A percentile compares a stretch with the other conserved stretches of the same genome.
phyloP scores from a whole-genome alignment of 1,140 invertebrate species.

The Caenorhabditis brenneri region DNA sequence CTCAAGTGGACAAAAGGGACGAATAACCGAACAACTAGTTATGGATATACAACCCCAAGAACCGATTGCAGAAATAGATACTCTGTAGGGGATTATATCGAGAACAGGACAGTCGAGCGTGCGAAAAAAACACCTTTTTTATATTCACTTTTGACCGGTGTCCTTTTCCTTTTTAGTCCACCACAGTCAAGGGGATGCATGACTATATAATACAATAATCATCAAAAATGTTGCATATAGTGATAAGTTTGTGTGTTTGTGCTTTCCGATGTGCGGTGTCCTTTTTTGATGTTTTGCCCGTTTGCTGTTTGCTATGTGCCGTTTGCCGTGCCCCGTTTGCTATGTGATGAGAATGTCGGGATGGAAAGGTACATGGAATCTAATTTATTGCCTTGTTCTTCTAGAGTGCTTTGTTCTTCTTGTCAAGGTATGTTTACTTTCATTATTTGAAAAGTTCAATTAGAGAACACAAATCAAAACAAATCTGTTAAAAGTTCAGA shows the following conservation, averaged over 20 bases:
- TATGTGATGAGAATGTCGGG: background rate
- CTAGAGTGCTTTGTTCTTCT: no score
- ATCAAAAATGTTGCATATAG: constrained; percentile 1
- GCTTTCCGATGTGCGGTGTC: background rate
- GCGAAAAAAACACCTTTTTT: no score
- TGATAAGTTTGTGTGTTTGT: constrained; percentile 28
- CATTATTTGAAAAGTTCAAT: no score
- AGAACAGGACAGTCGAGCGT: background rate
- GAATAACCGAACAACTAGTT: no score
- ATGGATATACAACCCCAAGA: background rate
- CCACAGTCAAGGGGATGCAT: background rate
- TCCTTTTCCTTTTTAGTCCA: background rate
- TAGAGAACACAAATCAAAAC: no score
- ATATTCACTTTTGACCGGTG: background rate
- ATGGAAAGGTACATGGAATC: background rate
- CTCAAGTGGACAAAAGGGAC: background rate
- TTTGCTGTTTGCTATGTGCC: no score
- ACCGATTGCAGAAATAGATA: background rate
- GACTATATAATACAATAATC: background rate
- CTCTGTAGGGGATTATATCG: background rate
- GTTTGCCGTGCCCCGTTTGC: no score
- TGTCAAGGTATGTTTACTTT: no score
- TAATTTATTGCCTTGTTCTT: constrained; percentile 24
- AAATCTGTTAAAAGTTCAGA: no score
- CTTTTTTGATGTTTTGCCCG: background rate